Evolutionary conservation across 1,140 invertebrate species (phyloP), one percentile per base, ranked within the genome.

Genomic region (Drosophila ananassae): DNA sequence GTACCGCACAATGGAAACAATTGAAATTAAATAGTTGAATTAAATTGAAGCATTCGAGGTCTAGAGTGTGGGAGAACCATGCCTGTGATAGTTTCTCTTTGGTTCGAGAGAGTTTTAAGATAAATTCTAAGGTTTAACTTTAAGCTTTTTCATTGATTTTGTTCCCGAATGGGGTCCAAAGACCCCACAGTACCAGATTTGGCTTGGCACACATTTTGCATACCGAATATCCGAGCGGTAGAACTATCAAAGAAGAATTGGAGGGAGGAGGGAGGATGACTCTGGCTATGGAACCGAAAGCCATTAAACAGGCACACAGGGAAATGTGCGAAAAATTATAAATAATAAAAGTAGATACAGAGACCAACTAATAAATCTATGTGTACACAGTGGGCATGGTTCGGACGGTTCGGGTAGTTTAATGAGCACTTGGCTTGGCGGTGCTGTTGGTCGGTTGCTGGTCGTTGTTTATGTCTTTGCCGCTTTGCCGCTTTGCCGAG

Each of bases 131-230:
- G 10, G 34, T 37, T 10, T 12, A 12, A n/a, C 3, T 37, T n/a
- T 3, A n/a, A 37, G 3, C 1, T n/a, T 37, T 12, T 12, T 30
- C 0, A 22, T 7, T 4, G 2, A 61, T 32, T 71, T 21, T 22
- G 2, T 9, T 3, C 0, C 12, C 2, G 0, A 17, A 28, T 46
- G 2, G 2, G 0, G 2, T 6, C 2, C 1, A 8, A 17, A 22
- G 5, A 0, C 39, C 24, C 71, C 72, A 75, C 60, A 48, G 72
- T 75, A 41, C 39, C 7, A 13, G 9, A 64, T 76, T 73, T 73
- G 53, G 72, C 37, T 73, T 84, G 82, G 81, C 82, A 85, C 81
- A 85, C 82, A 85, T 85, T 85, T 87, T 78, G 81, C 82, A 85
- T 85, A 87, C 81, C 69, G 56, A 83, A 82, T 75, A 72, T 48